Evolutionary conservation across 2,888 invertebrate genomes (phyloP).

Genomic region (Chironomus tentans): DNA sequence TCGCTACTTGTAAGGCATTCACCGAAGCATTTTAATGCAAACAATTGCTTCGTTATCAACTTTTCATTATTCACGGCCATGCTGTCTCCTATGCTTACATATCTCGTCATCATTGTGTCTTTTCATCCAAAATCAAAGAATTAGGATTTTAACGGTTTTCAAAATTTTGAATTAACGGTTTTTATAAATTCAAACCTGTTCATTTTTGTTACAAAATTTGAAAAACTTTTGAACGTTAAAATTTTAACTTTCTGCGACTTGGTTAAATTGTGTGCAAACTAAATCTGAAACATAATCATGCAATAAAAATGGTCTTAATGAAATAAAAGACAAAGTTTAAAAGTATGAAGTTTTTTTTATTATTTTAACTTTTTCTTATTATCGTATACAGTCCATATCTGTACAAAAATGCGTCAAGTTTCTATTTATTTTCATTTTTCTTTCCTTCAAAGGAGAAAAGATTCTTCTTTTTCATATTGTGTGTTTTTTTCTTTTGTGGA

Average conservation of each 20-base stretch:
- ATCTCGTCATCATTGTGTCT: conserved; percentile 15
- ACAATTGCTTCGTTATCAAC: conserved; percentile 2
- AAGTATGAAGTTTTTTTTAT: conserved; percentile 9
- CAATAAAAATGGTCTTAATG: not conserved
- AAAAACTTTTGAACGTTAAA: too few relatives aligned
- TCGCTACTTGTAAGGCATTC: conserved; percentile 9
- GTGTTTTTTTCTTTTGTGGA: not conserved
- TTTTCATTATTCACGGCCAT: not conserved
- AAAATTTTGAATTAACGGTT: too few relatives aligned
- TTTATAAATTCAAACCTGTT: too few relatives aligned
- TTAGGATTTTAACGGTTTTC: too few relatives aligned
- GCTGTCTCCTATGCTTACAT: conserved; percentile 1
- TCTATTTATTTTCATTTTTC: not conserved
- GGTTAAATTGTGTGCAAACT: not conserved
- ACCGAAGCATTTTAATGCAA: conserved; percentile 20
- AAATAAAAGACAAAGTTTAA: not conserved
- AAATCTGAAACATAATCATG: not conserved
- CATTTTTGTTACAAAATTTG: too few relatives aligned
- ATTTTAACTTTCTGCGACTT: too few relatives aligned
- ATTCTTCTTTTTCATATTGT: not conserved
- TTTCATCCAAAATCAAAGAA: conserved; percentile 1
- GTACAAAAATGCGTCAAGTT: conserved; percentile 8
- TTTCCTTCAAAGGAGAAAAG: not conserved
- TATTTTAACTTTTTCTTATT: conserved; percentile 17
- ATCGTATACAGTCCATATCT: conserved; percentile 26